Conservation (phyloP, 2,113 vertebrate genomes). For the Phyllopteryx taeniolatus region DNA sequence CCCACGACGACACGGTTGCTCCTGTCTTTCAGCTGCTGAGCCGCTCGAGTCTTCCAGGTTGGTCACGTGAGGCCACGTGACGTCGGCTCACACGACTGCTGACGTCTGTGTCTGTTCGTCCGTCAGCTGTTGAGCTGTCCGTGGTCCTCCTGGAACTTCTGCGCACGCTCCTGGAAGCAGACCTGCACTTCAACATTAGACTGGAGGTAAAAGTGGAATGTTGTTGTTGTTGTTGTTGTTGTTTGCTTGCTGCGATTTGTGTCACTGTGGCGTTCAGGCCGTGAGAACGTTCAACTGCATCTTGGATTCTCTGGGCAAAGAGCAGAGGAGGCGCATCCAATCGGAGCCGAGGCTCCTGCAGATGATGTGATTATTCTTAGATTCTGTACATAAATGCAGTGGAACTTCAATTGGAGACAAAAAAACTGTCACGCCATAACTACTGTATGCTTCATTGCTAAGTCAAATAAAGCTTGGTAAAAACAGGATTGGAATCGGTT, state of each 20-base stretch:
- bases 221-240: too few species aligned
- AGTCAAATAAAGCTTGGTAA: too few species aligned
- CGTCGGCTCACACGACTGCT: neutral
- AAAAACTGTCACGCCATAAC: too few species aligned
- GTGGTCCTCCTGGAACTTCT: conserved; percentile 78
- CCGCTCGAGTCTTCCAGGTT: neutral
- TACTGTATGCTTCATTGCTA: too few species aligned
- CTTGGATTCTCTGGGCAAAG: conserved; percentile 66
- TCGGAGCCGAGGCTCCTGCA: conserved; percentile 66
- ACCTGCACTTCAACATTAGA: conserved; percentile 56
- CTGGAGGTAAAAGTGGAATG: conserved; percentile 75
- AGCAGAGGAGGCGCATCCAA: conserved; percentile 72
- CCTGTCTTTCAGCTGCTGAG: conserved; percentile 5
- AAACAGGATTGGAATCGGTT: too few species aligned
- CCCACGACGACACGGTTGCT: neutral
- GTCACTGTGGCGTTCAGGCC: conserved; percentile 64
- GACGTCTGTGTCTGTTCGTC: neutral
- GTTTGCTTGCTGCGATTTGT: neutral
- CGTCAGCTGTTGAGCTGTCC: neutral
- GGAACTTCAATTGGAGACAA: too few species aligned
- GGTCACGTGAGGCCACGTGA: neutral
- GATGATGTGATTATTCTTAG: conserved; percentile 18
- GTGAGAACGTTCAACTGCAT: conserved; percentile 83
- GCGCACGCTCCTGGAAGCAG: conserved; percentile 66
- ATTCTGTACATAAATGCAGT: neutral